These are phyloP conservation scores for Tetrax tetrax DNA, from an alignment of 2,113 vertebrate species.

Conservation along the genomic window DNA sequence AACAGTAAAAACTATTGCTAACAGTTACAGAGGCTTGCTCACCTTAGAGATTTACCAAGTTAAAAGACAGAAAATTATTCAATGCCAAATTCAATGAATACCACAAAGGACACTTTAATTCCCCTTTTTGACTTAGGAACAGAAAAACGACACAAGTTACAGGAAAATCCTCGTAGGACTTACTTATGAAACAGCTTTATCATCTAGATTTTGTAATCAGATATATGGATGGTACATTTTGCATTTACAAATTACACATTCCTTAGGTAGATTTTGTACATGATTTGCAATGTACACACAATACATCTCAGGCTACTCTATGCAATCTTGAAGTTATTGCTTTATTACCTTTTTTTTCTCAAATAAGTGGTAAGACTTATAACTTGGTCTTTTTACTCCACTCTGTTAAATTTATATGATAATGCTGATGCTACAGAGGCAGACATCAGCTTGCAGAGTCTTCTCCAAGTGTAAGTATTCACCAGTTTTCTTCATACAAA, in stretches of 20 bases:
- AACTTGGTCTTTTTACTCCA: not conserved
- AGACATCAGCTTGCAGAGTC: not conserved
- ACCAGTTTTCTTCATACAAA: not conserved
- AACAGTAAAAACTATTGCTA: not conserved
- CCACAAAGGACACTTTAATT: not conserved
- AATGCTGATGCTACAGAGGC: not conserved
- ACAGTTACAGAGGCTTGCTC: not conserved
- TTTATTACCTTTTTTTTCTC: not conserved
- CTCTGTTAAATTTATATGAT: not conserved
- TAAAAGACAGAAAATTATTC: not conserved
- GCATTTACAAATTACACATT: conserved; percentile 1
- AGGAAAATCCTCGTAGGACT: not conserved
- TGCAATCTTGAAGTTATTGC: not conserved
- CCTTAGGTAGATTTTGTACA: not conserved
- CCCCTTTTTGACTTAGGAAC: not conserved
- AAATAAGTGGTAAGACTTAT: not conserved
- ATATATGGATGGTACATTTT: not conserved
- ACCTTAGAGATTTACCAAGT: not conserved
- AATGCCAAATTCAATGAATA: not conserved
- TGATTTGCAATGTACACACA: not conserved
- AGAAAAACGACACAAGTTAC: not conserved
- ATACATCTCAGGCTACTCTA: not conserved
- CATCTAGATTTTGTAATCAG: not conserved
- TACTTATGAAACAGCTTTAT: not conserved
- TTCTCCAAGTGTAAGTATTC: not conserved